Base-by-base conservation (phyloP, 35 echinoderm and acorn worm species). In the Anneissia japonica region DNA sequence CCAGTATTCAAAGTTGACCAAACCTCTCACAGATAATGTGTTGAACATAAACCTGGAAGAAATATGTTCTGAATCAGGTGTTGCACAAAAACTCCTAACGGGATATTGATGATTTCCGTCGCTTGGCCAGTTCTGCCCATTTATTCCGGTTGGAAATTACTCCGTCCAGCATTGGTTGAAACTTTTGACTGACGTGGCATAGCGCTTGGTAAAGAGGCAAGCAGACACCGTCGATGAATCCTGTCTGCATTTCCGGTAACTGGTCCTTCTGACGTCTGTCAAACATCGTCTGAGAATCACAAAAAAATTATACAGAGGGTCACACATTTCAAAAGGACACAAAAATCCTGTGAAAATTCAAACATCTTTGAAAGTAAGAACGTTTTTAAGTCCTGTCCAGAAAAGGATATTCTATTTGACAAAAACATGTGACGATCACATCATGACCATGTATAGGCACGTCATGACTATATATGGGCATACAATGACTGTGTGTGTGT, bases 191-290 rank as follows among this genome's bases (percentile, higher is more conserved):
- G 9, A 97, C 84, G 28, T 93, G 81, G 30, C 56, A 76, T 36
- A 97, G 35, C 14, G 85, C 83, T 92, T 93, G 92, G 73, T 98
- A 98, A 37, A 98, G 89, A 51, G 95, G 95, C 56, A 98, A 46
- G 76, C 95, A 98, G 9, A 98, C 84, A 40, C 91, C 89, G 78
- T 98, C 95, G 19, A 98, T 91, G 80, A 98, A 98, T 0, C 95
- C 92, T 19, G 91, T 45, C 83, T 98, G 95, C 95, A 98, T 98
- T 74, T 93, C 86, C 3, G 95, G 95, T 79, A 98, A 64, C 84
- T 98, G 92, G 76, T 94, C 90, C 75, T 98, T 93, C 29, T 87
- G 79, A 16, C 90, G 91, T 55, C 95, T 77, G 79, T 98, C 95
- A 82, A 94, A 98, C 95, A 98, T 98, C 11, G 85, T 81, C 95